These are phyloP conservation scores for Teleogryllus oceanicus DNA, from an alignment of 2,888 invertebrate species.

Conservation along the genomic window DNA sequence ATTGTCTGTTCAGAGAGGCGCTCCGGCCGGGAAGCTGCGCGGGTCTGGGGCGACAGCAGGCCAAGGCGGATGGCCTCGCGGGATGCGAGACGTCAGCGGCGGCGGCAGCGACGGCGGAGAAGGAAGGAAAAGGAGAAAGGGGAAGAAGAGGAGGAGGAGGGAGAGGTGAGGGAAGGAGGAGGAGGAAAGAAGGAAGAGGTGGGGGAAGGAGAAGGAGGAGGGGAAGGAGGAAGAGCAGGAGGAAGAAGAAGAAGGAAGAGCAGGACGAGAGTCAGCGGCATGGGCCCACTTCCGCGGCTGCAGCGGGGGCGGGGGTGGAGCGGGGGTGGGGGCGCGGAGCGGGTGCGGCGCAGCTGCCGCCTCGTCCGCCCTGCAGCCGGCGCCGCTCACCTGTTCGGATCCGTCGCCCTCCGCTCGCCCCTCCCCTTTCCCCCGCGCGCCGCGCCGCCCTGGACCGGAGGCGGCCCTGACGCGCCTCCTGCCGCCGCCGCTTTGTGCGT, in stretches of 20 bases:
- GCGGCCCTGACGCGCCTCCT: too few relatives aligned
- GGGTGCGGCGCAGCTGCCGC: background rate
- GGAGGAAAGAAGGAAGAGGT: too few relatives aligned
- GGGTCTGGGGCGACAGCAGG: background rate
- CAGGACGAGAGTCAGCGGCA: background rate
- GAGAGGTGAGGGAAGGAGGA: too few relatives aligned
- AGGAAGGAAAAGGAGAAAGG: too few relatives aligned
- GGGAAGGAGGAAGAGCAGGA: too few relatives aligned
- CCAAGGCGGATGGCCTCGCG: background rate
- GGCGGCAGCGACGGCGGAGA: background rate
- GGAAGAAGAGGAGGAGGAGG: too few relatives aligned
- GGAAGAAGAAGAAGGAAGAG: too few relatives aligned
- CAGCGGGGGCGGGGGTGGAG: background rate
- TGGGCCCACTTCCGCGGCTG: background rate
- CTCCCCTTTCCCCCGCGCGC: background rate
- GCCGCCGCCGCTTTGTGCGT: too few relatives aligned
- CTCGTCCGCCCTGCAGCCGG: background rate
- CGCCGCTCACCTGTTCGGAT: slow-evolving; percentile 18
- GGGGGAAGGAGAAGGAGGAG: too few relatives aligned
- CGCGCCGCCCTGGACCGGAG: too few relatives aligned
- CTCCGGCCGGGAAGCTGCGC: background rate
- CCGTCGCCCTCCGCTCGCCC: background rate
- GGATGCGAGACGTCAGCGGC: background rate
- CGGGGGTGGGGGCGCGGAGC: background rate
- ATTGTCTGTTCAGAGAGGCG: too few relatives aligned